A percentile compares a stretch with the other conserved stretches of the same genome.
Conservation (phyloP, 2,888 invertebrate species). For the Pycnomerus fuliginosus region DNA sequence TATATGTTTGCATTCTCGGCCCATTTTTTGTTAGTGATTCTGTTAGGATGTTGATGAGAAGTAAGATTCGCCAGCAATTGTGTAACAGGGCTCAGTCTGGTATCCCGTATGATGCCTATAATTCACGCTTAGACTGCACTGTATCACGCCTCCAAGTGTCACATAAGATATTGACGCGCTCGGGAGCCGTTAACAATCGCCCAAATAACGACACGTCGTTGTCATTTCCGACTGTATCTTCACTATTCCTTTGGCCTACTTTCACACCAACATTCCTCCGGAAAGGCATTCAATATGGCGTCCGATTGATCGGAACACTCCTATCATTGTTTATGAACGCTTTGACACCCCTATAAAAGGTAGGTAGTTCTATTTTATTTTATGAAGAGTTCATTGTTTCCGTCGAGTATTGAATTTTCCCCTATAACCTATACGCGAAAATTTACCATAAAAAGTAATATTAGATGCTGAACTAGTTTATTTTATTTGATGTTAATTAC, state of each 20-base stretch:
- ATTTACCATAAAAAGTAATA: too few species aligned
- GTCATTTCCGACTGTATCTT: conserved; percentile 9
- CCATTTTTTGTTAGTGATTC: too few species aligned
- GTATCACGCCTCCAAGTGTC: conserved; percentile 32
- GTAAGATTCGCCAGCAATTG: too few species aligned
- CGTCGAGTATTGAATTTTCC: conserved; percentile 18
- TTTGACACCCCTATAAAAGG: conserved; percentile 36
- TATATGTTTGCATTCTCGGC: too few species aligned
- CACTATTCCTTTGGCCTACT: conserved; percentile 24
- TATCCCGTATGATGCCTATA: conserved; percentile 14
- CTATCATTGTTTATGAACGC: conserved; percentile 42
- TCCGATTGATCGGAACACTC: conserved; percentile 32
- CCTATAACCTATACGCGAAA: too few species aligned
- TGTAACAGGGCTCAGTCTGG: conserved; percentile 6
- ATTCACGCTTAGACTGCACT: conserved; percentile 22
- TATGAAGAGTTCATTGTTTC: conserved; percentile 24
- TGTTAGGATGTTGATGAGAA: too few species aligned
- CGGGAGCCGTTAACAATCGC: conserved; percentile 12
- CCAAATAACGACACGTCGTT: conserved; percentile 9
- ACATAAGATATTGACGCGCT: conserved; percentile 40
- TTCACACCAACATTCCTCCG: conserved; percentile 21
- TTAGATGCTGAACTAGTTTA: too few species aligned
- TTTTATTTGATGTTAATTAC: too few species aligned
- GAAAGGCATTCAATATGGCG: conserved; percentile 28
- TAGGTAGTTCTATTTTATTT: conserved; percentile 21